Evolutionary conservation across 2,888 invertebrate species (phyloP).

Genomic region (Eustalomyia histrio): DNA sequence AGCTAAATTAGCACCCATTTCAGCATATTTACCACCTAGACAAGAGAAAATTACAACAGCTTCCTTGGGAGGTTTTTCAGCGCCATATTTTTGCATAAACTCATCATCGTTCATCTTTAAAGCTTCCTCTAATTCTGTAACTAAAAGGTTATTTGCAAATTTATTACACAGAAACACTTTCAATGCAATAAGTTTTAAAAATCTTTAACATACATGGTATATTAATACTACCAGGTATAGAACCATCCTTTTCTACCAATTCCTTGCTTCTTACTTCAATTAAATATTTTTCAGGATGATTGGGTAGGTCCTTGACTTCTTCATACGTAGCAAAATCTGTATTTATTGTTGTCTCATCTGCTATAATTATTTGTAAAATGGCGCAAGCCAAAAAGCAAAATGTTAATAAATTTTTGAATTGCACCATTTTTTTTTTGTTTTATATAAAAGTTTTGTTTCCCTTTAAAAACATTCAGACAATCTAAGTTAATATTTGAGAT

Average conservation of each 20-base stretch:
- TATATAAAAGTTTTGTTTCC: not conserved
- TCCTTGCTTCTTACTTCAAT: slow-evolving; percentile 87
- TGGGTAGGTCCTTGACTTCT: slow-evolving; percentile 79
- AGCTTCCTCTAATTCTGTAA: slow-evolving; percentile 64
- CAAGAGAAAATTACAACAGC: slow-evolving; percentile 84
- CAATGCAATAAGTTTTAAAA: not conserved
- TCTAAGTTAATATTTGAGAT: slow-evolving; percentile 5
- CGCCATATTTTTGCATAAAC: slow-evolving; percentile 75
- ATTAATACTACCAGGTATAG: slow-evolving; percentile 85
- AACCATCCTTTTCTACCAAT: slow-evolving; percentile 85
- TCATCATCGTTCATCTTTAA: slow-evolving; percentile 65
- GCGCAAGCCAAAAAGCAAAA: slow-evolving; percentile 32
- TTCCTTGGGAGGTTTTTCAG: slow-evolving; percentile 81
- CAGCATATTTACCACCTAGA: slow-evolving; percentile 81
- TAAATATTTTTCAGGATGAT: slow-evolving; percentile 80
- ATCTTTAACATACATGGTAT: slow-evolving; percentile 83
- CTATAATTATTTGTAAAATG: slow-evolving; percentile 7
- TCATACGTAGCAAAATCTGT: slow-evolving; percentile 73
- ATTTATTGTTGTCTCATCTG: slow-evolving; percentile 8
- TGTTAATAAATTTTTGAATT: not conserved
- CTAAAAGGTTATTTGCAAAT: slow-evolving; percentile 42
- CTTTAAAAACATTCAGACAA: not conserved
- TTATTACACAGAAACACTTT: not conserved
- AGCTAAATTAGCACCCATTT: slow-evolving; percentile 81
- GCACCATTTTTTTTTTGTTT: slow-evolving; percentile 15